phyloP scores from a whole-genome alignment of 2,113 vertebrate species.

The Bombycilla garrulus region DNA sequence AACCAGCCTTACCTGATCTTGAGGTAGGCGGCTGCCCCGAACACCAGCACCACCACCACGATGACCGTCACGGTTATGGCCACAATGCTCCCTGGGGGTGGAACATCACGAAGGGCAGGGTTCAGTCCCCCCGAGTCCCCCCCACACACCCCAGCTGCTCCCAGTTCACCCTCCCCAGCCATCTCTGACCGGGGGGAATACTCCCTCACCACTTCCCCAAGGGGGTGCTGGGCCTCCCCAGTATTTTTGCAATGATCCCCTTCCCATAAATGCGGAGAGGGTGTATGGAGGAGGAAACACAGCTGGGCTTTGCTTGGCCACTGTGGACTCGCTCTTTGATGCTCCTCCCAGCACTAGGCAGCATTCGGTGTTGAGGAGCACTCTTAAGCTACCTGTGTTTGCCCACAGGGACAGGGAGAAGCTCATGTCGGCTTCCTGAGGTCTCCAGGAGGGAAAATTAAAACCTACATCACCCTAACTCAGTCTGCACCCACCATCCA shows the following conservation, averaged over 20 bases:
- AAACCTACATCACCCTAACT: not conserved
- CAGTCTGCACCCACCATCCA: not conserved
- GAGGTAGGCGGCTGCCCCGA: conserved; percentile 70
- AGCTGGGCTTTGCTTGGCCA: not conserved
- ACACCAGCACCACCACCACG: conserved; percentile 73
- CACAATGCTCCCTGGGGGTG: conserved; percentile 72
- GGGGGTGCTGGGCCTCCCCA: not conserved
- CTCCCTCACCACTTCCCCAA: not conserved
- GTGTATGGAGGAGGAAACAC: not conserved
- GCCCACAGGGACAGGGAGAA: not conserved
- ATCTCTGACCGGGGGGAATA: rapidly evolving
- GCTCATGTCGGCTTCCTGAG: not conserved
- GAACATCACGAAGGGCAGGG: not conserved
- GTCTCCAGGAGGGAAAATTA: not conserved
- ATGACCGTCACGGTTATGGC: conserved; percentile 77
- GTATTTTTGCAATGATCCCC: rapidly evolving
- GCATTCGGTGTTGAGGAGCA: not conserved
- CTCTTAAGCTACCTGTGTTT: not conserved
- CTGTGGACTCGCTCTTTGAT: not conserved
- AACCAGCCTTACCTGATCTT: conserved; percentile 75
- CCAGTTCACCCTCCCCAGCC: rapidly evolving
- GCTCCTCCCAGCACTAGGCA: not conserved
- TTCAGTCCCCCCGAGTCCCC: rapidly evolving
- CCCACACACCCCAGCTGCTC: not conserved
- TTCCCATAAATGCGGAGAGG: not conserved